Evolutionary conservation across 2,113 vertebrate genomes (phyloP).

Genomic region (Leucoraja erinaceus): DNA sequence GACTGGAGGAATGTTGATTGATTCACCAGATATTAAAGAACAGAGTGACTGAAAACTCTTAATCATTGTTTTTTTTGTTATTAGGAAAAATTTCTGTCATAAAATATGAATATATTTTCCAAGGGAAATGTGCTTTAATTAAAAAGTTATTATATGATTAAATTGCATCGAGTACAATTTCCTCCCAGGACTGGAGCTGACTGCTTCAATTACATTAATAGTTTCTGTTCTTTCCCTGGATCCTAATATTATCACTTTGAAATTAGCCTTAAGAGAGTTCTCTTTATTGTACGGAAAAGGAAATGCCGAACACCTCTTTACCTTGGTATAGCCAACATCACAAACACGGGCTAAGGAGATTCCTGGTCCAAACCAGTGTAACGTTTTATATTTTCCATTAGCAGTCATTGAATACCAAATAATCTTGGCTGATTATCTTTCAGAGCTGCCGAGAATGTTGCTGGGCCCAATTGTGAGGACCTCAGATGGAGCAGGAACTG

Average conservation of each 20-base stretch:
- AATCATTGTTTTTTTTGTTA: neutral
- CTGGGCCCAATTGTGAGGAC: neutral
- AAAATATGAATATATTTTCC: constrained; percentile 4
- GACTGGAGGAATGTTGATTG: neutral
- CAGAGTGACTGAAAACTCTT: neutral
- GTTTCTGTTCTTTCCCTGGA: neutral
- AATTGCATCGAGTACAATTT: neutral
- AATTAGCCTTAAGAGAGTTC: neutral
- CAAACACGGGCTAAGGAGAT: neutral
- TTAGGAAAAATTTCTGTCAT: neutral
- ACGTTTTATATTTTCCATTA: neutral
- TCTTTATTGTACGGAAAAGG: neutral
- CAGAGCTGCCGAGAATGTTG: neutral
- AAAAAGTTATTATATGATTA: neutral
- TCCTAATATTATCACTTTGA: neutral
- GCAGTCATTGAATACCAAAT: neutral
- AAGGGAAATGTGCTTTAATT: neutral
- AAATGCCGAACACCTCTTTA: neutral
- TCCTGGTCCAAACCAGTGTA: neutral
- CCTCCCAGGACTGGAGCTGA: neutral
- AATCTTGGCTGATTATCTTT: neutral
- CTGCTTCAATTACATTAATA: neutral
- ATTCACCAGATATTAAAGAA: neutral
- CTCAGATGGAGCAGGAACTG: neutral
- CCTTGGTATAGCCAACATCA: neutral